These are phyloP conservation scores for Oreochromis grahami DNA, from an alignment of 2,797 vertebrate genomes.

Conservation along the genomic window DNA sequence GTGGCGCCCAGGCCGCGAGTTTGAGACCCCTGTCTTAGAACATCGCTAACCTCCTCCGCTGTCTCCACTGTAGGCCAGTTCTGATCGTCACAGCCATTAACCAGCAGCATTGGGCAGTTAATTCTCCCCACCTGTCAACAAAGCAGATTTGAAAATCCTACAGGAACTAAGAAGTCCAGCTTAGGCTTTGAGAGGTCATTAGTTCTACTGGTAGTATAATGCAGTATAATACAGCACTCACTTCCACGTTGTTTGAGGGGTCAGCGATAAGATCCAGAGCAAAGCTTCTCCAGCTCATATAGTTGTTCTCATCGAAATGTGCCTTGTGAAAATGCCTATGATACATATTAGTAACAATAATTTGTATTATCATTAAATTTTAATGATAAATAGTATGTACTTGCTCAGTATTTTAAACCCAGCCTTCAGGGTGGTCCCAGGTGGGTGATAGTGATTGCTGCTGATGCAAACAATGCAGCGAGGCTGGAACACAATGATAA, in stretches of 20 bases:
- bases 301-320: conserved; percentile 44
- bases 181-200: background rate
- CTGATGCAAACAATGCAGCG: conserved; percentile 66
- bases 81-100: conserved; percentile 71
- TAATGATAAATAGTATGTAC: conserved; percentile 30
- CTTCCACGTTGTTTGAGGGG: conserved; percentile 24
- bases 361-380: background rate
- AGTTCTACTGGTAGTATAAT: background rate
- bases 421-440: rapidly evolving
- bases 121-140: conserved; percentile 62
- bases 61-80: conserved; percentile 54
- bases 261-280: conserved; percentile 29
- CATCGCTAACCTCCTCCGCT: conserved; percentile 57
- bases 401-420: rapidly evolving
- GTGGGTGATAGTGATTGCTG: conserved; percentile 2
- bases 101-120: conserved; percentile 65
- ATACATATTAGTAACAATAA: background rate
- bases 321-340: background rate
- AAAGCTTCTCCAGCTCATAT: conserved; percentile 35
- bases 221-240: background rate
- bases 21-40: background rate
- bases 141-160: background rate
- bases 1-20: background rate
- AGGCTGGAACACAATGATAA: conserved; percentile 43
- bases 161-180: background rate